Conservation (phyloP, 1,140 invertebrate species). For the Zaprionus tsacasi region DNA sequence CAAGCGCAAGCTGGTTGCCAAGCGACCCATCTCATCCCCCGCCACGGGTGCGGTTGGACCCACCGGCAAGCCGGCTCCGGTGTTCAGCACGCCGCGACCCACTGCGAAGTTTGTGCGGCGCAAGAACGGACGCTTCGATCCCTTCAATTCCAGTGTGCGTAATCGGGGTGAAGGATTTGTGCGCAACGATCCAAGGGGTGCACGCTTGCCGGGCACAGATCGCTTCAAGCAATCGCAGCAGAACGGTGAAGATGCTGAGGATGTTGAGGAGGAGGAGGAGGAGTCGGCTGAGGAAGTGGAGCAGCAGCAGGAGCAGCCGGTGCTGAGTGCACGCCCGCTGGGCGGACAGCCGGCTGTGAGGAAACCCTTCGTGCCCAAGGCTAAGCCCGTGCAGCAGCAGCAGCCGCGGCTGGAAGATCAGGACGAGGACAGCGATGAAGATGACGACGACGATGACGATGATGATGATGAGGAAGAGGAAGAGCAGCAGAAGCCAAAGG, state of each 20-base stretch:
- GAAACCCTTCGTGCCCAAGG: conserved; percentile 56
- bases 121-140: conserved; percentile 76
- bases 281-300: conserved; percentile 85
- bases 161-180: conserved; percentile 73
- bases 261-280: conserved; percentile 85
- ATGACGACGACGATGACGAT: conserved; percentile 44
- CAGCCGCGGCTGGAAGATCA: conserved; percentile 20
- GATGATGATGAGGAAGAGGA: conserved; percentile 16
- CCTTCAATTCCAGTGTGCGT: conserved; percentile 70
- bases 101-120: conserved; percentile 71
- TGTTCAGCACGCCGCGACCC: conserved; percentile 51
- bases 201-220: conserved; percentile 58
- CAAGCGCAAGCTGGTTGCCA: conserved; percentile 71
- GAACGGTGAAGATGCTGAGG: conserved; percentile 29
- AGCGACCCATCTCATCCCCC: conserved; percentile 57
- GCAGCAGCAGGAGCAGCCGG: conserved; percentile 25
- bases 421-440: conserved; percentile 44
- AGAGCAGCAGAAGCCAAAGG: conserved; percentile 7
- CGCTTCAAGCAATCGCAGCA: conserved; percentile 53
- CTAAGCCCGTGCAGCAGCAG: not conserved
- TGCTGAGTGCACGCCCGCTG: conserved; percentile 28
- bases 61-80: conserved; percentile 36
- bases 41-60: conserved; percentile 1
- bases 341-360: conserved; percentile 38
- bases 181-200: conserved; percentile 65